phyloP scores from a whole-genome alignment of 2,888 invertebrate genomes.

The Thecophora atra region DNA sequence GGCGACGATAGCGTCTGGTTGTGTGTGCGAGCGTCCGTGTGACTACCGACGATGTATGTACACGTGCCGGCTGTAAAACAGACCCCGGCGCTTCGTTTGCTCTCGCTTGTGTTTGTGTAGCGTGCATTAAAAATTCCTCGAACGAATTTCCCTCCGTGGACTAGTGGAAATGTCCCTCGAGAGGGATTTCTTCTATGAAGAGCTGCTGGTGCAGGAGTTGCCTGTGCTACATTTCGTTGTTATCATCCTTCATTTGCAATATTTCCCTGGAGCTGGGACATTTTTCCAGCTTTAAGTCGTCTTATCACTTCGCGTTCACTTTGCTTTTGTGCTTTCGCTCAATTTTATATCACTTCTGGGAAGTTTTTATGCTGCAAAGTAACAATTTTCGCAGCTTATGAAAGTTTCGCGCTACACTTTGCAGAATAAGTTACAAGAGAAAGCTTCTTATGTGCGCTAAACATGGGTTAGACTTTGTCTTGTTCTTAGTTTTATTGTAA shows the following conservation, averaged over 20 bases:
- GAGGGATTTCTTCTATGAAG: neutral
- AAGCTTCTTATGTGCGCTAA: neutral
- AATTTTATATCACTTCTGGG: neutral
- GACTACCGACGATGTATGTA: neutral
- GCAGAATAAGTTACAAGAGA: conserved; percentile 4
- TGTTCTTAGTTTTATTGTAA: neutral
- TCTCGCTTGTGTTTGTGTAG: neutral
- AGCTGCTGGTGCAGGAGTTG: conserved; percentile 22
- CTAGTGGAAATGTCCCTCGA: neutral
- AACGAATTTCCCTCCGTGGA: neutral
- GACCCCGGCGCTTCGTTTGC: neutral
- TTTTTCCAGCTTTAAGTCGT: too few relatives aligned
- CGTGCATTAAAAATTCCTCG: neutral
- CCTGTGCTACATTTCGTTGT: conserved; percentile 32
- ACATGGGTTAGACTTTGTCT: neutral
- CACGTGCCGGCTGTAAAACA: conserved; percentile 9
- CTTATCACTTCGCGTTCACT: neutral
- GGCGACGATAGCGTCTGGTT: conserved; percentile 25
- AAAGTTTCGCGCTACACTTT: neutral
- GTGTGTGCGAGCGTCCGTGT: conserved; percentile 24
- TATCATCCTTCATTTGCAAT: neutral
- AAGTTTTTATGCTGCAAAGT: neutral
- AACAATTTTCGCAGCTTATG: neutral
- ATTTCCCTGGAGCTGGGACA: too few relatives aligned
- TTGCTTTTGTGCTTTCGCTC: neutral